Conservation (phyloP, 1,140 invertebrate genomes). For the Oedothorax gibbosus region DNA sequence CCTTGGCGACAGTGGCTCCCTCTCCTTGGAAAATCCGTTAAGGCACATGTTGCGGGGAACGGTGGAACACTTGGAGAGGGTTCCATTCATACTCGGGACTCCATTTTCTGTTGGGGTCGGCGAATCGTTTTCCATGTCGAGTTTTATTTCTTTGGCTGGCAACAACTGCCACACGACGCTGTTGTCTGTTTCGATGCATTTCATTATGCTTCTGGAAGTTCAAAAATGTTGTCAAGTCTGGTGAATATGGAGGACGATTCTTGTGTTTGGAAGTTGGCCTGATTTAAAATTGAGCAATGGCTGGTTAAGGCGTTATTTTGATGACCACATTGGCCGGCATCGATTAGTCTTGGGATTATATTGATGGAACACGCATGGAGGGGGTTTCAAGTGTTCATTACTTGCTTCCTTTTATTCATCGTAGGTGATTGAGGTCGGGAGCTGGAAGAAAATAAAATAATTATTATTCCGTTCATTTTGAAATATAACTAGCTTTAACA, state of each 20-base stretch:
- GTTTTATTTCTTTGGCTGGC: conserved; percentile 29
- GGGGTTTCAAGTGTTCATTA: neutral
- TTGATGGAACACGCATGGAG: neutral
- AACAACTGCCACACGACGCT: conserved; percentile 54
- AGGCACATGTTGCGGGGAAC: conserved; percentile 57
- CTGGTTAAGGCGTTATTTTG: neutral
- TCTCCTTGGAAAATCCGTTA: conserved; percentile 50
- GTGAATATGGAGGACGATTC: neutral
- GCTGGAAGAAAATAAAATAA: conserved; percentile 18
- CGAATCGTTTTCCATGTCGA: conserved; percentile 36
- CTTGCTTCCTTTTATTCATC: conserved; percentile 28
- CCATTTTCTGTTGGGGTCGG: conserved; percentile 43
- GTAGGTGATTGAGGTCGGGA: conserved; percentile 56
- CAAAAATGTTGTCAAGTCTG: neutral
- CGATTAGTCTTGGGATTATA: neutral
- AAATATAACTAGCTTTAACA: too few species aligned
- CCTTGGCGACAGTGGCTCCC: neutral
- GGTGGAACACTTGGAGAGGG: conserved; percentile 52
- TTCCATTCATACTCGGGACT: conserved; percentile 29
- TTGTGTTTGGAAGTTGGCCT: neutral
- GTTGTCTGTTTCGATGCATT: conserved; percentile 45
- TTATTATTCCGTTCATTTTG: neutral
- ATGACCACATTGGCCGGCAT: neutral
- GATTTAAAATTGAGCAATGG: neutral
- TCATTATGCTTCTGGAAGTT: conserved; percentile 11